Percentiles rank a stretch among this genome's conserved stretches.
Conservation (phyloP, 2,888 invertebrate species). For the Anthrax anthrax region DNA sequence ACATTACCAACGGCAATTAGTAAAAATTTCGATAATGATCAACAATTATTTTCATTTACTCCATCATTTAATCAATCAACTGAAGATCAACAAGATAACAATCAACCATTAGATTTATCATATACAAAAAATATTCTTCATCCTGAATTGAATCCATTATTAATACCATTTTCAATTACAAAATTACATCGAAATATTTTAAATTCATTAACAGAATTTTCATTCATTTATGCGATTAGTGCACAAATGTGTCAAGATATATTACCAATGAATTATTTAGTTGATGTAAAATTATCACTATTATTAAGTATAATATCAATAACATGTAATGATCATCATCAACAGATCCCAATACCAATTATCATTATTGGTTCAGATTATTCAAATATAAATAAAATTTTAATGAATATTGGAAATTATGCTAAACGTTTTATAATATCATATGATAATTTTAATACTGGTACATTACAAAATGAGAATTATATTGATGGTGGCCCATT, state of each 20-base stretch:
- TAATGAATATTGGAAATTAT: slow-evolving; percentile 23
- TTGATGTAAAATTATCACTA: slow-evolving; percentile 33
- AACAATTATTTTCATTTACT: too few relatives aligned
- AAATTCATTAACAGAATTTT: slow-evolving; percentile 27
- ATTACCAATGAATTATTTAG: slow-evolving; percentile 32
- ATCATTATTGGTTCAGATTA: slow-evolving; percentile 25
- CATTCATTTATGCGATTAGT: slow-evolving; percentile 31
- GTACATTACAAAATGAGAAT: slow-evolving; percentile 10
- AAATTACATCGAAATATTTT: slow-evolving; percentile 21
- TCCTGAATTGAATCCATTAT: too few relatives aligned
- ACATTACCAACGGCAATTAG: too few relatives aligned
- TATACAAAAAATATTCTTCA: too few relatives aligned
- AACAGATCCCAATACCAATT: slow-evolving; percentile 24
- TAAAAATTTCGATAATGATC: too few relatives aligned
- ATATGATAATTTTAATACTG: slow-evolving; percentile 18
- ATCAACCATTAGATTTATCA: too few relatives aligned
- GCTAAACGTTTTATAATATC: slow-evolving; percentile 27
- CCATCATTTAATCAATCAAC: too few relatives aligned
- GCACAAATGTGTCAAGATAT: slow-evolving; percentile 29
- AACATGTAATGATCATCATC: neutral
- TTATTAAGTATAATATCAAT: slow-evolving; percentile 33
- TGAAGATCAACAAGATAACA: too few relatives aligned
- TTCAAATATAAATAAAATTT: slow-evolving; percentile 20
- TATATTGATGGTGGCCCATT: slow-evolving; percentile 30
- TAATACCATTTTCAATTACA: slow-evolving; percentile 19